phyloP scores from a whole-genome alignment of 2,797 vertebrate genomes.

The Gallinago solitaria region DNA sequence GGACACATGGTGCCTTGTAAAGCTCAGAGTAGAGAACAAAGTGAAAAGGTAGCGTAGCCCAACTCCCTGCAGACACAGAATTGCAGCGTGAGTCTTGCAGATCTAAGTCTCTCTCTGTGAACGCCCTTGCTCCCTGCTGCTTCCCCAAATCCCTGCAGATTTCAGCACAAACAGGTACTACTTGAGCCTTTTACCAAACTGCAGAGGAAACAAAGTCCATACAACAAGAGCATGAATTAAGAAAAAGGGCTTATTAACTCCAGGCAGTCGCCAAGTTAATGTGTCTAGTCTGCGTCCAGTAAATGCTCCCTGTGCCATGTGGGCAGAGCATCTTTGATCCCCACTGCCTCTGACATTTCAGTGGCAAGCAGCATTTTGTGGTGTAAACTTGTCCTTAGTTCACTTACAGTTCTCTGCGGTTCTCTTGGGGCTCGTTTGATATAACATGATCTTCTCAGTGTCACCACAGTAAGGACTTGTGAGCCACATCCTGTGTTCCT shows the following conservation, averaged over 20 bases:
- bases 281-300: conserved; percentile 18
- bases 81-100: not conserved
- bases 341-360: conserved; percentile 4
- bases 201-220: not conserved
- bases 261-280: not conserved
- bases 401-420: not conserved
- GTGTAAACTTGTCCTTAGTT: not conserved
- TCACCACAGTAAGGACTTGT: not conserved
- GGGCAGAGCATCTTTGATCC: conserved; percentile 9
- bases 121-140: not conserved
- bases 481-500: conserved; percentile 25
- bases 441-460: not conserved
- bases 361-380: not conserved
- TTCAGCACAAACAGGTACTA: not conserved
- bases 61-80: not conserved
- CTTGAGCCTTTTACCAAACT: not conserved
- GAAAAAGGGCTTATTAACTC: not conserved
- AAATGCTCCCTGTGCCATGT: not conserved
- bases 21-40: not conserved
- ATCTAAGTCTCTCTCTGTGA: not conserved
- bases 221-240: not conserved
- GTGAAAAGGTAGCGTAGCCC: not conserved
- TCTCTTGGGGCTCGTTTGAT: not conserved
- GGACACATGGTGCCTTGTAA: not conserved
- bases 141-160: not conserved